These are phyloP conservation scores for Pteropus rufus DNA, from an alignment of 2,797 vertebrate genomes.

Conservation along the genomic window DNA sequence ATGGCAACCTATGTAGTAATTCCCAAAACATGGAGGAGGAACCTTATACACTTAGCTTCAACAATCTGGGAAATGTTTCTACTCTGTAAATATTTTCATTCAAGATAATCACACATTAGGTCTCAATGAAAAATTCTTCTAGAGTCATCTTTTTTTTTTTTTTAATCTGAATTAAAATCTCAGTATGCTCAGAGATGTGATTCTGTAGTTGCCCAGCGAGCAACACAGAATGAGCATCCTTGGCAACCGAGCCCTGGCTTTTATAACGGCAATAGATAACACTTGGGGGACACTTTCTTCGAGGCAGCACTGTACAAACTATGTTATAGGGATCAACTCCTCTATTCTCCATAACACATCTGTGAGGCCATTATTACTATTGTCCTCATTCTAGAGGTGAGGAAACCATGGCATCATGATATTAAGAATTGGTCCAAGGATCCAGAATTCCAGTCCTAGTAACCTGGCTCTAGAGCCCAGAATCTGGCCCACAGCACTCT, in stretches of 20 bases:
- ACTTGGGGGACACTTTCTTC: not conserved
- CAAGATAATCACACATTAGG: not conserved
- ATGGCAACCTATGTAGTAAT: not conserved
- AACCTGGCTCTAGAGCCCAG: not conserved
- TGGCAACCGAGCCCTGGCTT: not conserved
- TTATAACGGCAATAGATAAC: not conserved
- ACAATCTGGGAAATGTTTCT: not conserved
- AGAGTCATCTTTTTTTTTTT: not conserved
- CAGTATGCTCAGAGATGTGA: not conserved
- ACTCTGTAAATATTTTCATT: not conserved
- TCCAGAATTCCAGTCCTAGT: not conserved
- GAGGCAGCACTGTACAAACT: not conserved
- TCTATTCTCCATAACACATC: not conserved
- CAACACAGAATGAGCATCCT: not conserved
- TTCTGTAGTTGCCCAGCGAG: not conserved
- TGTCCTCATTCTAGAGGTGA: not conserved
- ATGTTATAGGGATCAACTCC: not conserved
- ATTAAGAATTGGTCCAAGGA: not conserved
- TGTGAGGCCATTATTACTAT: not conserved
- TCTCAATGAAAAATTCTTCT: not conserved
- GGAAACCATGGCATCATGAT: not conserved
- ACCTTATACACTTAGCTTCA: not conserved
- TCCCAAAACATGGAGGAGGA: not conserved
- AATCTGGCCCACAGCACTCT: not conserved
- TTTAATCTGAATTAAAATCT: conserved; percentile 1